These are phyloP conservation scores for Stylophora pistillata DNA, from an alignment of 64 coral and sea anemone species.

Conservation along the genomic window DNA sequence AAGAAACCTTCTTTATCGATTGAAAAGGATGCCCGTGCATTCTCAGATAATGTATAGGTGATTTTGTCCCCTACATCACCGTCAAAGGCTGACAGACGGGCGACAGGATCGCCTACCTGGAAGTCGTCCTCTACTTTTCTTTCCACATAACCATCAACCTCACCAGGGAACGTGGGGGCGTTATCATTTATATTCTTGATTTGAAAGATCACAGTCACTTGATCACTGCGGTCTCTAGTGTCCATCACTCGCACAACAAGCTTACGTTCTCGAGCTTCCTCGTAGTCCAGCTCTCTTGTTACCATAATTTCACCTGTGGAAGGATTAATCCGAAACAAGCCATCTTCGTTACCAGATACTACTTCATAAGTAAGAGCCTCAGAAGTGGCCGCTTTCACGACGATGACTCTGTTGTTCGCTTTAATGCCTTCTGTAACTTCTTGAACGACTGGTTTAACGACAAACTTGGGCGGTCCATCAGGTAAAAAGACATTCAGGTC, in stretches of 20 bases:
- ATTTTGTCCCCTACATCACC: constrained; percentile 56
- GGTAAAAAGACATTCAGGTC: constrained; percentile 63
- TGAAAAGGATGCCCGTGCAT: constrained; percentile 41
- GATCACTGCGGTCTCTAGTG: constrained; percentile 70
- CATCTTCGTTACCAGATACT: constrained; percentile 64
- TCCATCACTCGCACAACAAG: constrained; percentile 66
- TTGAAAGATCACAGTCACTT: constrained; percentile 55
- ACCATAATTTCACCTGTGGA: constrained; percentile 62
- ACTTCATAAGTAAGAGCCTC: constrained; percentile 63
- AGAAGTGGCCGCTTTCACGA: constrained; percentile 79
- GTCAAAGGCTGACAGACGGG: constrained; percentile 53
- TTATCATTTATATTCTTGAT: constrained; percentile 85
- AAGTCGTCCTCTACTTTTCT: constrained; percentile 62
- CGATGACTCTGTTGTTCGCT: constrained; percentile 55
- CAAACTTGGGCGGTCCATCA: constrained; percentile 84
- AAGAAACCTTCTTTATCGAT: constrained; percentile 57
- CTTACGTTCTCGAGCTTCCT: constrained; percentile 49
- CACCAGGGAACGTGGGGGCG: constrained; percentile 54
- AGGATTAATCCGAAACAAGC: constrained; percentile 60
- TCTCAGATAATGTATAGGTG: constrained; percentile 39
- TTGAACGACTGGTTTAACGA: constrained; percentile 42
- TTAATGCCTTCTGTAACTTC: constrained; percentile 68
- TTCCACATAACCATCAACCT: constrained; percentile 58
- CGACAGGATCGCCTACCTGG: constrained; percentile 34
- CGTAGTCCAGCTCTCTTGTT: constrained; percentile 71